phyloP scores from a whole-genome alignment of 2,113 vertebrate species.

The Pygoscelis antarcticus region DNA sequence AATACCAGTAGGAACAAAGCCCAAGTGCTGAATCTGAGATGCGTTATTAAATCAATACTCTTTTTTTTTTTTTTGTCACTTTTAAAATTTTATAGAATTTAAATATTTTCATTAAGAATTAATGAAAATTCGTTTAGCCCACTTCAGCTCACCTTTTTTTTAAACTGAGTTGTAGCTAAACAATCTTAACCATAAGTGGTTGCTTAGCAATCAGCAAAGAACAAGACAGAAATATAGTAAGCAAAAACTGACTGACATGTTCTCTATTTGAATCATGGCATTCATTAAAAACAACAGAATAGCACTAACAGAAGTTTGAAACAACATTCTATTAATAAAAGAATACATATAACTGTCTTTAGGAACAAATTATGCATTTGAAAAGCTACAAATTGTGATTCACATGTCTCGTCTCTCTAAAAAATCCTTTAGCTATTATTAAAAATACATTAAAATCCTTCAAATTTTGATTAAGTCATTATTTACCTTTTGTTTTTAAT shows the following conservation, averaged over 20 bases:
- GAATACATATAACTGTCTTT: not conserved
- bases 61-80: not conserved
- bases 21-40: not conserved
- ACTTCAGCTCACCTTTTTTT: not conserved
- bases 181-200: slow-evolving; percentile 33
- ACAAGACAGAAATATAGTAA: slow-evolving; percentile 49
- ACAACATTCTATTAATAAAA: slow-evolving; percentile 37
- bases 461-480: slow-evolving; percentile 40
- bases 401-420: not conserved
- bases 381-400: slow-evolving; percentile 1
- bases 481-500: slow-evolving; percentile 60
- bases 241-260: slow-evolving; percentile 42
- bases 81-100: slow-evolving; percentile 11
- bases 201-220: slow-evolving; percentile 64
- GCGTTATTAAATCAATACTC: not conserved
- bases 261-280: slow-evolving; percentile 4
- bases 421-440: slow-evolving; percentile 28
- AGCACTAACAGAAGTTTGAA: not conserved
- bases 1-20: not conserved
- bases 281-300: slow-evolving; percentile 29
- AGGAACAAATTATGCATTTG: slow-evolving; percentile 9
- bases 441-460: slow-evolving; percentile 59
- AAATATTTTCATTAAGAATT: not conserved
- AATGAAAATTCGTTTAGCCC: not conserved
- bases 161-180: slow-evolving; percentile 19